A percentile compares a stretch with the other conserved stretches of the same genome.
Conservation (phyloP, 2,888 invertebrate species). For the Caprella mutica region DNA sequence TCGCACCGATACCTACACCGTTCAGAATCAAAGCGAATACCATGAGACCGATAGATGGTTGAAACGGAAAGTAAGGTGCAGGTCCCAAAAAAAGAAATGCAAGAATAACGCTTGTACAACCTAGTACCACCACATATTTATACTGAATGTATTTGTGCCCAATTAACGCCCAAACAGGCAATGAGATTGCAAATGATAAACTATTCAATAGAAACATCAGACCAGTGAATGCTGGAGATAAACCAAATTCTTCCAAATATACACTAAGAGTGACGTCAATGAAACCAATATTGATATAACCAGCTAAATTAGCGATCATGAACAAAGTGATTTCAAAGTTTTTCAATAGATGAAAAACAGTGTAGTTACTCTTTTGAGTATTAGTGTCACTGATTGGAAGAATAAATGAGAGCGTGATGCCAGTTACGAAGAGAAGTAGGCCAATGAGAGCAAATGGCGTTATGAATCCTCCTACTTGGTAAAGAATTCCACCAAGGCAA, state of each 20-base stretch:
- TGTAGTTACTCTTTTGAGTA: conserved; percentile 39
- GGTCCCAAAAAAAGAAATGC: conserved; percentile 72
- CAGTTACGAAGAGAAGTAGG: conserved; percentile 58
- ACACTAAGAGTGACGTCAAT: conserved; percentile 78
- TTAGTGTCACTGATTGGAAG: conserved; percentile 46
- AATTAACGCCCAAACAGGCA: conserved; percentile 67
- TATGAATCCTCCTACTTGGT: conserved; percentile 62
- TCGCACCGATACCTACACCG: conserved; percentile 70
- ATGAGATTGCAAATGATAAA: conserved; percentile 63
- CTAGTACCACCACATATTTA: conserved; percentile 55
- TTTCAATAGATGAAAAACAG: conserved; percentile 50
- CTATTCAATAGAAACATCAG: conserved; percentile 75
- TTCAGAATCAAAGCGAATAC: conserved; percentile 49
- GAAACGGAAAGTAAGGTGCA: conserved; percentile 56
- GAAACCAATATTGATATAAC: conserved; percentile 73
- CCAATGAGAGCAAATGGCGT: conserved; percentile 72
- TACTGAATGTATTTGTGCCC: conserved; percentile 59
- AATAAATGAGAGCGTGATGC: conserved; percentile 59
- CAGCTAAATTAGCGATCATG: conserved; percentile 58
- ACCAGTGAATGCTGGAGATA: conserved; percentile 59
- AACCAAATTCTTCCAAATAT: conserved; percentile 52
- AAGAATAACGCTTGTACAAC: conserved; percentile 53
- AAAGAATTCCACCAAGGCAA: conserved; percentile 74
- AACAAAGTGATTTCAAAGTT: conserved; percentile 62
- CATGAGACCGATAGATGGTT: conserved; percentile 15